Conservation (phyloP, 2,888 invertebrate species). For the Chrysomela aeneicollis region DNA sequence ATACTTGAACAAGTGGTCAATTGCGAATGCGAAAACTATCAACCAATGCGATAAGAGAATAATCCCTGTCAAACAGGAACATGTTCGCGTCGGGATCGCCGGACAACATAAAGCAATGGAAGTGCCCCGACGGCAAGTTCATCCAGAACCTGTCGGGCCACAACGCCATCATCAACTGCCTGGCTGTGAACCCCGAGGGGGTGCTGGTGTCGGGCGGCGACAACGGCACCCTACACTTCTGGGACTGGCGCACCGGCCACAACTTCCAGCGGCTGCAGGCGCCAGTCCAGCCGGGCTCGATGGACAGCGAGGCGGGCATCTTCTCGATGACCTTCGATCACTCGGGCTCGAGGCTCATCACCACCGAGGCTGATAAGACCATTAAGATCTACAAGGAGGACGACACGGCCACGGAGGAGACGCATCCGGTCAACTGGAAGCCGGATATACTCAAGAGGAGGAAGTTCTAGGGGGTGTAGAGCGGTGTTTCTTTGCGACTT, state of each 20-base stretch:
- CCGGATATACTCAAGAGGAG: conserved; percentile 94
- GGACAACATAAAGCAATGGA: conserved; percentile 99
- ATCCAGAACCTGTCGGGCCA: conserved; percentile 97
- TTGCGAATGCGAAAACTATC: no score
- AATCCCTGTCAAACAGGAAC: conserved; percentile 65
- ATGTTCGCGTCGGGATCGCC: conserved; percentile 98
- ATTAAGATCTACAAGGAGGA: conserved; percentile 99
- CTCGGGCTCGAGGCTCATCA: conserved; percentile 87
- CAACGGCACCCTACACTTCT: conserved; percentile 95
- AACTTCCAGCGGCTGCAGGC: conserved; percentile 93
- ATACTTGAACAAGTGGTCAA: no score
- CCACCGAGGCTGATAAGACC: conserved; percentile 98
- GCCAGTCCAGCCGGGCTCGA: conserved; percentile 97
- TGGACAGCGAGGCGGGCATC: conserved; percentile 98
- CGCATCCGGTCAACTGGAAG: conserved; percentile 96
- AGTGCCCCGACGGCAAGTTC: conserved; percentile 96
- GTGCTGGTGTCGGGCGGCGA: conserved; percentile 98
- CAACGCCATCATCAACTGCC: conserved; percentile 95
- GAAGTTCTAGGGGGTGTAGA: conserved; percentile 76
- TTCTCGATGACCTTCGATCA: conserved; percentile 96
- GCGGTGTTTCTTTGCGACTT: background rate
- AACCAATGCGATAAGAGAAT: no score
- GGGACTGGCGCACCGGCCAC: conserved; percentile 99
- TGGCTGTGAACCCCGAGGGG: conserved; percentile 94
- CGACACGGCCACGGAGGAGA: conserved; percentile 93